These are phyloP conservation scores for Charanyca ferruginea DNA, from an alignment of 2,888 invertebrate species.

Conservation along the genomic window DNA sequence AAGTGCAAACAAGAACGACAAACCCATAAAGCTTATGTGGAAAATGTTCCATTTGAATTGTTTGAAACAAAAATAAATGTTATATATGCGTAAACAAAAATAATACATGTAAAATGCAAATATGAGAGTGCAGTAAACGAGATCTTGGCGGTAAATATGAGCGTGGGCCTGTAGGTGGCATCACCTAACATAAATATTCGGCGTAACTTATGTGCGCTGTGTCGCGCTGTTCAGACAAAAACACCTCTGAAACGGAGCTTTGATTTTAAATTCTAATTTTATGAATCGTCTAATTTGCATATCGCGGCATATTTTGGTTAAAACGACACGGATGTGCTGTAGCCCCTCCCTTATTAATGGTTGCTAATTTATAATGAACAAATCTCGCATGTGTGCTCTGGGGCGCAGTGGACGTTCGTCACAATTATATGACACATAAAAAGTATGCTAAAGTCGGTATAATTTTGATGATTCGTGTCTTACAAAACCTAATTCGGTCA, in stretches of 20 bases:
- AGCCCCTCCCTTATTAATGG: conserved; percentile 54
- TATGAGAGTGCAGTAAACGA: conserved; percentile 78
- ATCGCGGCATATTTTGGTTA: conserved; percentile 78
- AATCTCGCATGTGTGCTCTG: conserved; percentile 21
- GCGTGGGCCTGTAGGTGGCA: conserved; percentile 80
- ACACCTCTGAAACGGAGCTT: conserved; percentile 84
- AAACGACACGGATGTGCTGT: conserved; percentile 53
- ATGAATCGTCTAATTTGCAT: conserved; percentile 86
- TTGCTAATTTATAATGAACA: conserved; percentile 58
- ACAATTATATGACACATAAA: conserved; percentile 33
- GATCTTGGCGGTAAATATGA: conserved; percentile 83
- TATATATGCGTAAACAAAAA: conserved; percentile 67
- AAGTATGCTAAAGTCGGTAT: conserved; percentile 66
- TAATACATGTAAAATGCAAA: conserved; percentile 80
- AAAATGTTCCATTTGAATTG: conserved; percentile 29
- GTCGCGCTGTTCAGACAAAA: conserved; percentile 81
- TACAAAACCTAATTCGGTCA: conserved; percentile 87
- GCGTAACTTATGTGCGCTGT: conserved; percentile 82
- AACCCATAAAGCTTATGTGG: conserved; percentile 18
- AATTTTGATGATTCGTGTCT: conserved; percentile 86
- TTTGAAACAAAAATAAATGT: conserved; percentile 47
- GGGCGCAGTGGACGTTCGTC: conserved; percentile 15
- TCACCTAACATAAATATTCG: conserved; percentile 83
- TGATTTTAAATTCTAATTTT: conserved; percentile 90
- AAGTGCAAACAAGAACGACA: conserved; percentile 20